Percentiles rank a stretch among this genome's conserved stretches.
These are phyloP conservation scores for Melanotaenia nigrans DNA, from an alignment of 2,797 vertebrate genomes.

Conservation along the genomic window DNA sequence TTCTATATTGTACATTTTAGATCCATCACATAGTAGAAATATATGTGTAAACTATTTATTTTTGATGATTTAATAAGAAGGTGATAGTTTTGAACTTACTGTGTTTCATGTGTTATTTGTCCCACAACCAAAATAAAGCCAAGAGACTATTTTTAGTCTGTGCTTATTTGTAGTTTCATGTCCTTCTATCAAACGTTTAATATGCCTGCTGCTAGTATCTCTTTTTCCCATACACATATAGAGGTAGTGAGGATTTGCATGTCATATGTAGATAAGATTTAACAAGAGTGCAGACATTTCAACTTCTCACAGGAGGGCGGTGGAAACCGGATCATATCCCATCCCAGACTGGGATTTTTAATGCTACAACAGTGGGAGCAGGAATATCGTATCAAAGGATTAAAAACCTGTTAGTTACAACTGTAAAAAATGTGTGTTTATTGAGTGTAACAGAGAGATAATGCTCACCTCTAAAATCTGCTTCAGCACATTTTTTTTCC, in stretches of 20 bases:
- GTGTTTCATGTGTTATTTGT: conserved; percentile 2
- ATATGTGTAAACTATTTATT: conserved; percentile 61
- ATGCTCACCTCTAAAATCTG: not conserved
- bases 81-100: not conserved
- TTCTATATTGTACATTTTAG: conserved; percentile 28
- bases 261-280: not conserved
- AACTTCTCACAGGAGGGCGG: not conserved
- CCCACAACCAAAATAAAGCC: conserved; percentile 35
- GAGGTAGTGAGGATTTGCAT: no score
- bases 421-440: not conserved
- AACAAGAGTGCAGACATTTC: not conserved
- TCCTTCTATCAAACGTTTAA: not conserved
- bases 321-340: not conserved
- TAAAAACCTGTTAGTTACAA: not conserved
- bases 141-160: not conserved
- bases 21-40: not conserved
- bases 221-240: no score
- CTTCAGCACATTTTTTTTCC: no score
- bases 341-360: not conserved
- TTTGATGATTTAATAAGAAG: conserved; percentile 6
- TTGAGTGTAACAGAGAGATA: not conserved
- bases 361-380: not conserved
- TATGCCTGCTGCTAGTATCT: not conserved
- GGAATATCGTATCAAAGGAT: not conserved
- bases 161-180: not conserved